Evolutionary conservation across 1,140 invertebrate genomes (phyloP).

Genomic region (Eriosoma lanigerum): DNA sequence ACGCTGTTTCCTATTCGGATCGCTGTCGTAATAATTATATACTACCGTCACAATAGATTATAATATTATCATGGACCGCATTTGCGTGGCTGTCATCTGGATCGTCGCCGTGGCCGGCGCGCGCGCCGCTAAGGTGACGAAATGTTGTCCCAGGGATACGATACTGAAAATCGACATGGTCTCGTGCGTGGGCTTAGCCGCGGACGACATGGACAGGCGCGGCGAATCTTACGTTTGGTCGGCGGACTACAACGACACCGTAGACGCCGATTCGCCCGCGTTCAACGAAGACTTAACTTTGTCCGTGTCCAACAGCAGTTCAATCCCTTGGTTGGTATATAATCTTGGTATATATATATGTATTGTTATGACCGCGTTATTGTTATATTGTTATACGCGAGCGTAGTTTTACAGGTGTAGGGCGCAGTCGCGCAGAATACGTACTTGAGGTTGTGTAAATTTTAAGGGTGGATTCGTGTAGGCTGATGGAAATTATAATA

Average conservation of each 20-base stretch:
- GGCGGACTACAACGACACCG: neutral
- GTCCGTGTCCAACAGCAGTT: conserved; percentile 4
- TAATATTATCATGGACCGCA: neutral
- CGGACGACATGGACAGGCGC: neutral
- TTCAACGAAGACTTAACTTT: neutral
- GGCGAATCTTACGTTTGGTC: neutral
- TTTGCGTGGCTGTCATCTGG: neutral
- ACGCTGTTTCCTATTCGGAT: too few species aligned
- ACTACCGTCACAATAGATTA: too few species aligned
- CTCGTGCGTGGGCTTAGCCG: neutral
- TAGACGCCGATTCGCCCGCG: neutral
- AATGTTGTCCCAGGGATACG: conserved; percentile 43
- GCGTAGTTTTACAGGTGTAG: too few species aligned
- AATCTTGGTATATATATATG: too few species aligned
- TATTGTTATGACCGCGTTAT: too few species aligned
- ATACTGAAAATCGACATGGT: conserved; percentile 2
- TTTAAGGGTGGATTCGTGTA: too few species aligned
- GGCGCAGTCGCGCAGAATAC: too few species aligned
- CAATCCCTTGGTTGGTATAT: conserved; percentile 15
- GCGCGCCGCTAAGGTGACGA: conserved; percentile 13
- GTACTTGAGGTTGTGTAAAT: too few species aligned
- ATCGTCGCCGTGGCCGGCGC: neutral
- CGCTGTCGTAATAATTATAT: too few species aligned
- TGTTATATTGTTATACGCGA: too few species aligned
- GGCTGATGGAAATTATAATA: too few species aligned